Evolutionary conservation across 35 echinoderm and acorn worm genomes (phyloP).

Genomic region (Chiridota heheva): DNA sequence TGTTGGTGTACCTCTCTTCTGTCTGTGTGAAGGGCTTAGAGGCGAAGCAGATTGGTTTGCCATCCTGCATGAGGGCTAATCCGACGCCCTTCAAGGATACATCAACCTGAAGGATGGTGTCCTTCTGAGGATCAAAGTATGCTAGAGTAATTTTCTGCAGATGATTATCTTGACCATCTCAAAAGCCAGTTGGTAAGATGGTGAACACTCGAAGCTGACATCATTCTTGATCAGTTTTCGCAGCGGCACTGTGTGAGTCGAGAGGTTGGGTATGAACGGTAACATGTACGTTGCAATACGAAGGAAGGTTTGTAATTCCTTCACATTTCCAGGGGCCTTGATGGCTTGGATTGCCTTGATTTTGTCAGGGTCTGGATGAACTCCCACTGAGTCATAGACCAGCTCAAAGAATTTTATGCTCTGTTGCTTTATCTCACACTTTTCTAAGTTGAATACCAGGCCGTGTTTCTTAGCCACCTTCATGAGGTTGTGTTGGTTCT

Average conservation of each 20-base stretch:
- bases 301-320: constrained; percentile 48
- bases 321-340: neutral
- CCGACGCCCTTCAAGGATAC: constrained; percentile 21
- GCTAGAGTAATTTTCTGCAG: constrained; percentile 6
- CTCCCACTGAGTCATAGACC: neutral
- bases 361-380: constrained; percentile 32
- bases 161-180: neutral
- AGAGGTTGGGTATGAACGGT: constrained; percentile 47
- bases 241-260: constrained; percentile 18
- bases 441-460: constrained; percentile 47
- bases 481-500: constrained; percentile 43
- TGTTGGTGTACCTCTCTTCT: constrained; percentile 56
- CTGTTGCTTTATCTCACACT: constrained; percentile 32
- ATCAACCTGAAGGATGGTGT: constrained; percentile 12
- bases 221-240: constrained; percentile 26
- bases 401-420: neutral
- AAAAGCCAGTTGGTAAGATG: constrained; percentile 16
- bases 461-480: constrained; percentile 15
- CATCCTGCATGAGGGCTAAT: neutral
- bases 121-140: constrained; percentile 12
- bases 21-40: constrained; percentile 48
- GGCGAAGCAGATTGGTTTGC: constrained; percentile 34
- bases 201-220: constrained; percentile 9
- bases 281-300: constrained; percentile 59
- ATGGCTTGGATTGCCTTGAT: constrained; percentile 42